phyloP scores from a whole-genome alignment of 2,113 vertebrate genomes.

The Corvus hawaiiensis region DNA sequence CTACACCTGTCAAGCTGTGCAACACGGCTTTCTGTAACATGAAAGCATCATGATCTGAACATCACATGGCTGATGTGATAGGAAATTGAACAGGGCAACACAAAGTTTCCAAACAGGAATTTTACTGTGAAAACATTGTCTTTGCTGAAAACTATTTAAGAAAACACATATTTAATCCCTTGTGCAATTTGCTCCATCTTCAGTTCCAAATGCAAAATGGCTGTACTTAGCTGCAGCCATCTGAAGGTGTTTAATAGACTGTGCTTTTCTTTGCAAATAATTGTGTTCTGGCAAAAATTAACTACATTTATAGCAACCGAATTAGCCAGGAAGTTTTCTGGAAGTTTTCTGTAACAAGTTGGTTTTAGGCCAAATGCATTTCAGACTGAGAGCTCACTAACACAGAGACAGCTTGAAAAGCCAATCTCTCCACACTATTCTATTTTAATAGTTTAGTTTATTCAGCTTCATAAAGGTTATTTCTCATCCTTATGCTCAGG shows the following conservation, averaged over 20 bases:
- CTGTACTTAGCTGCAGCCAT: not conserved
- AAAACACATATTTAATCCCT: not conserved
- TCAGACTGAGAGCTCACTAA: not conserved
- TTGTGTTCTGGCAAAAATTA: not conserved
- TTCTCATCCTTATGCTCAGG: conserved; percentile 8
- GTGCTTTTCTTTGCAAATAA: conserved; percentile 6
- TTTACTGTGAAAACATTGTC: not conserved
- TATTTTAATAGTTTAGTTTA: conserved; percentile 27
- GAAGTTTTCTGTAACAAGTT: conserved; percentile 23
- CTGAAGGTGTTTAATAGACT: conserved; percentile 8
- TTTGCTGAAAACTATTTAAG: not conserved
- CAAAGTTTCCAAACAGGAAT: not conserved
- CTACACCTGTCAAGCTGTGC: not conserved
- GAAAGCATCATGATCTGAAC: not conserved
- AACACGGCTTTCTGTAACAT: not conserved
- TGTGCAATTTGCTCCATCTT: not conserved
- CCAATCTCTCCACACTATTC: not conserved
- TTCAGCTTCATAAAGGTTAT: conserved; percentile 3
- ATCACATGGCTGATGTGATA: not conserved
- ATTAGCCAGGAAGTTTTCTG: conserved; percentile 24
- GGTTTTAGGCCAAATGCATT: conserved; percentile 29
- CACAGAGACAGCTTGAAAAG: not conserved
- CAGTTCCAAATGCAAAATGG: not conserved
- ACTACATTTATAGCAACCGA: not conserved
- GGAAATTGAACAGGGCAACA: not conserved